Percentiles rank a stretch among this genome's conserved stretches.
phyloP scores from a whole-genome alignment of 2,888 invertebrate species.

The Diadegma fenestrale region DNA sequence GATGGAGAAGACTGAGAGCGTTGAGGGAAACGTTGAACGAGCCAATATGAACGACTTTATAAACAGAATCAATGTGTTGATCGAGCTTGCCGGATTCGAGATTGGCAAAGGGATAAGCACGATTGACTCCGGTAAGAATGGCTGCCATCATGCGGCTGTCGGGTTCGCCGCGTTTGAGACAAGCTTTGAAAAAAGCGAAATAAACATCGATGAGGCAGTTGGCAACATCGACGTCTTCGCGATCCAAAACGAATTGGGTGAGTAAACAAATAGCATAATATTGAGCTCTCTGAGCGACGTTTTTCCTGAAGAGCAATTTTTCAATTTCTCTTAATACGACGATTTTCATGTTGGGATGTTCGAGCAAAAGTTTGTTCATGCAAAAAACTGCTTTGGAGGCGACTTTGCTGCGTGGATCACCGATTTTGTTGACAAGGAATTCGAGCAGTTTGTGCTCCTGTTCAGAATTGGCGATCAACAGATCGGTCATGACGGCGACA shows the following conservation, averaged over 20 bases:
- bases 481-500: constrained; percentile 90
- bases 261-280: constrained; percentile 97
- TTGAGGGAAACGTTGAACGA: constrained; percentile 90
- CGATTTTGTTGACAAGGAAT: constrained; percentile 96
- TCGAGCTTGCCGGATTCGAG: constrained; percentile 86
- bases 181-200: constrained; percentile 97
- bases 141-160: constrained; percentile 94
- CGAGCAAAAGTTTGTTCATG: constrained; percentile 91
- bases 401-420: constrained; percentile 95
- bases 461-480: constrained; percentile 92
- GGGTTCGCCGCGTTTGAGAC: constrained; percentile 93
- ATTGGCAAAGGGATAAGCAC: constrained; percentile 94
- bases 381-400: constrained; percentile 95
- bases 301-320: constrained; percentile 94
- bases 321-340: constrained; percentile 96
- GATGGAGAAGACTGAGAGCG: constrained; percentile 86
- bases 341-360: constrained; percentile 96
- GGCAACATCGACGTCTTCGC: constrained; percentile 91
- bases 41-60: constrained; percentile 92
- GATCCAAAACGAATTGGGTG: constrained; percentile 92
- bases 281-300: constrained; percentile 94
- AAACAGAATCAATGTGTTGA: constrained; percentile 91
- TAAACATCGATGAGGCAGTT: constrained; percentile 95
- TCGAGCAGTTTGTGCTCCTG: constrained; percentile 93
- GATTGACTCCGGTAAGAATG: constrained; percentile 92